These are phyloP conservation scores for Andricus grossulariae DNA, from an alignment of 1,140 invertebrate species.

Conservation along the genomic window DNA sequence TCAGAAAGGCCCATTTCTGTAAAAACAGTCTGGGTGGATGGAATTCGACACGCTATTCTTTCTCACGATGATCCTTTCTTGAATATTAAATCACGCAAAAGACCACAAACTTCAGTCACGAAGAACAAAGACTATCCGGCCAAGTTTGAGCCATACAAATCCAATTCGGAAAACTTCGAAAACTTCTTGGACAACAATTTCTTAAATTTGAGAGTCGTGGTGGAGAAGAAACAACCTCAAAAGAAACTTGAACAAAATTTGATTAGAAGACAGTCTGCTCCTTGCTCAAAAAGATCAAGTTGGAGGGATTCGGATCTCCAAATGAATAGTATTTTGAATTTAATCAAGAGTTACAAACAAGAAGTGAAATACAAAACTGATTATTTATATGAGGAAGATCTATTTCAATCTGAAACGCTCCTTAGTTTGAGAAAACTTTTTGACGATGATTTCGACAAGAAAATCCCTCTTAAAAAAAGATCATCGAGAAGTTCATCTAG, in stretches of 20 bases:
- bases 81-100: conserved; percentile 46
- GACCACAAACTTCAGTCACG: conserved; percentile 43
- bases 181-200: conserved; percentile 53
- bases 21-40: conserved; percentile 83
- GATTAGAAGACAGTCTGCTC: conserved; percentile 59
- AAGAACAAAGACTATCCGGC: conserved; percentile 51
- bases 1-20: conserved; percentile 83
- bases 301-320: conserved; percentile 35
- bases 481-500: background rate
- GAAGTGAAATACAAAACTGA: conserved; percentile 13
- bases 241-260: conserved; percentile 35
- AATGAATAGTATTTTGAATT: conserved; percentile 43
- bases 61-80: conserved; percentile 79
- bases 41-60: conserved; percentile 83
- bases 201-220: conserved; percentile 64
- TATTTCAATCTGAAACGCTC: conserved; percentile 8
- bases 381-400: background rate
- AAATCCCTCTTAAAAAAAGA: background rate
- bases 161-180: conserved; percentile 57
- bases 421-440: background rate
- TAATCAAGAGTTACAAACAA: conserved; percentile 40
- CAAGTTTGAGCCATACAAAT: conserved; percentile 48
- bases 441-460: conserved; percentile 17
- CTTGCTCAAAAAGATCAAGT: conserved; percentile 40
- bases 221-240: conserved; percentile 51